Evolutionary conservation across 2,888 invertebrate species (phyloP).

Genomic region (Neuroscelio doddi): DNA sequence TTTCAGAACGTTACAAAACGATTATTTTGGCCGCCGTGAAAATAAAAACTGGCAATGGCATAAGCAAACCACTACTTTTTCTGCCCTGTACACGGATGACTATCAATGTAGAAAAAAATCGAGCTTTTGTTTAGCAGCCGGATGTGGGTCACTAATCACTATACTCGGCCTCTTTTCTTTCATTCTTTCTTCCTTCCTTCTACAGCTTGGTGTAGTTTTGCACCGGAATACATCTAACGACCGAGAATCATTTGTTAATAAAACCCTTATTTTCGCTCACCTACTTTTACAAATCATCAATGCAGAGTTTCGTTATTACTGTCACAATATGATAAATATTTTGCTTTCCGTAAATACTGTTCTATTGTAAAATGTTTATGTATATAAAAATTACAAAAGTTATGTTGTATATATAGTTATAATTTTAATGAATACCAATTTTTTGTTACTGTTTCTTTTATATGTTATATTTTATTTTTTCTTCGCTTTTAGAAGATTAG

Average conservation of each 20-base stretch:
- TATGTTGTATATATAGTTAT: no score
- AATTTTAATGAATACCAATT: no score
- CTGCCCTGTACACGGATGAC: constrained; percentile 15
- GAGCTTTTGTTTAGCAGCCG: constrained; percentile 38
- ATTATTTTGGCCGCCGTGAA: constrained; percentile 18
- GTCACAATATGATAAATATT: no score
- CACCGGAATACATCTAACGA: constrained; percentile 1
- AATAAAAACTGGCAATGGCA: constrained; percentile 22
- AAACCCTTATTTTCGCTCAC: not conserved
- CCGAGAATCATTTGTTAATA: not conserved
- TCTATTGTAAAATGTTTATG: no score
- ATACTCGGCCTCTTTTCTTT: constrained; percentile 31
- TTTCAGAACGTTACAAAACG: not conserved
- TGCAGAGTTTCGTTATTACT: no score
- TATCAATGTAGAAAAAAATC: constrained; percentile 31
- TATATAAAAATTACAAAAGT: no score
- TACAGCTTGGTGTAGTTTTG: not conserved
- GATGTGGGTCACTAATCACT: constrained; percentile 43
- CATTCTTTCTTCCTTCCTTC: not conserved
- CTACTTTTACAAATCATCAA: not conserved
- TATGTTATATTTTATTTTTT: no score
- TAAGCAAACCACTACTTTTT: constrained; percentile 27
- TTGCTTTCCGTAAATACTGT: no score
- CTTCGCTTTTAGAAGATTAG: no score
- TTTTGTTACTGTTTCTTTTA: no score